phyloP scores from a whole-genome alignment of 2,888 invertebrate species.

The Tribolium freemani region DNA sequence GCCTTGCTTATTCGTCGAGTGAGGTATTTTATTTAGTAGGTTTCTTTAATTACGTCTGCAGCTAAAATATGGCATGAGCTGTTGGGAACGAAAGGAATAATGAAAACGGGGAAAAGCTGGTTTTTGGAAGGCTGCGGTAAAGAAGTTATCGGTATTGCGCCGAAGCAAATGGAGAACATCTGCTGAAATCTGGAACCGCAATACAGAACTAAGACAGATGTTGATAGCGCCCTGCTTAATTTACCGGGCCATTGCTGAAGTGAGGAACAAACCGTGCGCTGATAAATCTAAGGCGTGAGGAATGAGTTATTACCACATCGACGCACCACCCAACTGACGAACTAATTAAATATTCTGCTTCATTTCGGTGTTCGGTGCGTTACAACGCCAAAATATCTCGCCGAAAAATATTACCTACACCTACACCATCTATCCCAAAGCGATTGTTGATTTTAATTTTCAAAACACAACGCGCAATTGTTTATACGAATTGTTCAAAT shows the following conservation, averaged over 20 bases:
- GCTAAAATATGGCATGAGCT: conserved; percentile 31
- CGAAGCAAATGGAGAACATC: conserved; percentile 53
- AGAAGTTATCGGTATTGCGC: conserved; percentile 50
- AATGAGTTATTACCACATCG: conserved; percentile 47
- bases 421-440: not conserved
- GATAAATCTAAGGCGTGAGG: conserved; percentile 47
- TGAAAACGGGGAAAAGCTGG: conserved; percentile 36
- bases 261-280: conserved; percentile 49
- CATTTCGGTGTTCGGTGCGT: conserved; percentile 29
- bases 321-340: conserved; percentile 41
- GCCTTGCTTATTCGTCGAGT: not conserved
- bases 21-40: not conserved
- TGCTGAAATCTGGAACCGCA: conserved; percentile 54
- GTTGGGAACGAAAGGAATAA: conserved; percentile 36
- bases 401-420: not conserved
- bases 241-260: conserved; percentile 51
- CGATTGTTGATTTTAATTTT: not conserved
- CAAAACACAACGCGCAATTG: not conserved
- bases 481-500: not conserved
- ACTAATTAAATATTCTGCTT: conserved; percentile 45
- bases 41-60: conserved; percentile 36
- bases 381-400: not conserved
- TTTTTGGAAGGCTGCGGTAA: conserved; percentile 30
- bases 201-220: conserved; percentile 53
- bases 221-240: conserved; percentile 53